Conservation (phyloP, 2,113 vertebrate species). For the Parotia lawesii region DNA sequence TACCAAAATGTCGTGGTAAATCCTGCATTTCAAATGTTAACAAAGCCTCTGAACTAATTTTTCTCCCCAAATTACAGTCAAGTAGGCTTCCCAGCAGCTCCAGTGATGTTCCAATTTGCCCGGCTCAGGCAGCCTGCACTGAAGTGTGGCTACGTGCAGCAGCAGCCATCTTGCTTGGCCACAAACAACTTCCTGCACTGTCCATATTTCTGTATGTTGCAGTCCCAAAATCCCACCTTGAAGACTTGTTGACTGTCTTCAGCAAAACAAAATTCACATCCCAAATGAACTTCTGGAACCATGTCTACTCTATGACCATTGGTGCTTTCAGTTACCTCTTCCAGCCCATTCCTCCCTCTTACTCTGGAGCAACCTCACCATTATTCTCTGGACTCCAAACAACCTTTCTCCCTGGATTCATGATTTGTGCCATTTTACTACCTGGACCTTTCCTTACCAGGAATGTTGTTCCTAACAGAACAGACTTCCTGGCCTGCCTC, state of each 20-base stretch:
- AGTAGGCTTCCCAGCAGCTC: neutral
- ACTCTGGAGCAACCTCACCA: neutral
- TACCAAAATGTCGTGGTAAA: neutral
- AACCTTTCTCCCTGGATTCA: neutral
- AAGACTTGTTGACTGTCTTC: neutral
- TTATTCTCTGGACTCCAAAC: neutral
- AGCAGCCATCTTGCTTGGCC: neutral
- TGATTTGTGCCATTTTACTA: neutral
- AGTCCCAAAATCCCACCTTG: neutral
- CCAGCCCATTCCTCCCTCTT: neutral
- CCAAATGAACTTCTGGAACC: neutral
- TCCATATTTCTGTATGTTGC: accelerated
- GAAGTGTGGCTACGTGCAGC: neutral
- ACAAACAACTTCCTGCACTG: neutral
- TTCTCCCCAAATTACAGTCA: neutral
- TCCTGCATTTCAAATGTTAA: neutral
- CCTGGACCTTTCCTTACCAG: neutral
- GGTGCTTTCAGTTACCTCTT: neutral
- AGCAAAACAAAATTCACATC: neutral
- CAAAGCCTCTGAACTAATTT: neutral
- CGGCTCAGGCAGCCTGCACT: neutral
- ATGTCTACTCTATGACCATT: neutral
- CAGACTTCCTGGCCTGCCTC: neutral
- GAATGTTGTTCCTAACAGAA: neutral
- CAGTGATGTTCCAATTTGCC: neutral